Base-by-base conservation (phyloP, 2,888 invertebrate species). In the Rhaphigaster nebulosa region DNA sequence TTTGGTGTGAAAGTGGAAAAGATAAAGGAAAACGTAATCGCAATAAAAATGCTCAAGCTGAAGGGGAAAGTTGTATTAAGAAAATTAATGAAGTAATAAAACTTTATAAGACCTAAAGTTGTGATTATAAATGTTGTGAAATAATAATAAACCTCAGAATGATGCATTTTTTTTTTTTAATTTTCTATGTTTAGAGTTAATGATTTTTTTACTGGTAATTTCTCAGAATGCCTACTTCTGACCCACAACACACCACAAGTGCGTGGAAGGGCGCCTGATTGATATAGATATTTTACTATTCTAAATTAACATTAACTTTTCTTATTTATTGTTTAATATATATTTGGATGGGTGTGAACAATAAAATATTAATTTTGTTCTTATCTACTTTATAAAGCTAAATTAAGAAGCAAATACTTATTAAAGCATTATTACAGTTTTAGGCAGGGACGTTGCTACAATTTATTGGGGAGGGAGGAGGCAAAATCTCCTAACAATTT, bases 1-100 rank as follows among this genome's bases (percentile, higher is more conserved):
- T 92, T 54, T 93, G 94, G 92, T 94, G 94, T 60, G 92, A 93
- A 87, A 93, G 94, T 91, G 94, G 94, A 41, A 76, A 84, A 65
- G 70, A 91, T 41, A 90, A 80, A 29, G 90, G 88, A 18, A 90
- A 90, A 84, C 87, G 88, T 45, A 29, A 65, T 26, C 80, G 88
- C 41, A 90, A 91, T 65, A 91, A 87, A n/a, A 41, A 45, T 56
- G 91, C 89, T 29, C 88, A 89, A 88, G 38, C 50, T 38, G 91
- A 91, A 45, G 91, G 87, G 1, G 91, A 91, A 84, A 89, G 80
- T 38, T 91, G 91, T 29, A 65, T 91, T 50, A 90, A 91, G 52
- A 45, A 89, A 80, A 91, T 91, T n/a, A 56, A 90, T 56, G 90
- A 90, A 87, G 8, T 84, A 26, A 29, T 90, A 12, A 87, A 38